Evolutionary conservation across 2,797 vertebrate genomes (phyloP).

Genomic region (Fistularia commersonii): DNA sequence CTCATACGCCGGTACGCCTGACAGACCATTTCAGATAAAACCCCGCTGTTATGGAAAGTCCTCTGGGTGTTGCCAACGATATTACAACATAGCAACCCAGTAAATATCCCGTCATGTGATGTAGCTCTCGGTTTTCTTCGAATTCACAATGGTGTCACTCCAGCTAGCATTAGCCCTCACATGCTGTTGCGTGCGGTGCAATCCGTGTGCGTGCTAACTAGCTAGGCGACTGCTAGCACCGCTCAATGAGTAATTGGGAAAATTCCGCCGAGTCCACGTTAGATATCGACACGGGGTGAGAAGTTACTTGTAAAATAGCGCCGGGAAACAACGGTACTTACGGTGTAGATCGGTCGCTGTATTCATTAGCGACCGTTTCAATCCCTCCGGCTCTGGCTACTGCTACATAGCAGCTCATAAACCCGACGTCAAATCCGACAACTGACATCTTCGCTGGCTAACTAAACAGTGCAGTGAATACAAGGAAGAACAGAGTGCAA

Average conservation of each 20-base stretch:
- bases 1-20: slow-evolving; percentile 23
- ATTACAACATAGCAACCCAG: too few relatives aligned
- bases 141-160: slow-evolving; percentile 6
- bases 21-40: background rate
- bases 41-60: background rate
- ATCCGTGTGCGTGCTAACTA: slow-evolving; percentile 52
- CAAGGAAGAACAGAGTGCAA: slow-evolving; percentile 16
- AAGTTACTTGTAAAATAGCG: too few relatives aligned
- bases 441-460: slow-evolving; percentile 80
- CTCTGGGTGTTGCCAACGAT: background rate
- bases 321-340: slow-evolving; percentile 69
- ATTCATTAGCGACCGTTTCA: slow-evolving; percentile 91
- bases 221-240: slow-evolving; percentile 15
- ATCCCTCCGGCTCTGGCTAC: slow-evolving; percentile 95
- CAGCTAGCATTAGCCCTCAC: slow-evolving; percentile 61
- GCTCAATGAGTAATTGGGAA: slow-evolving; percentile 4
- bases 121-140: background rate
- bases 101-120: fast-evolving
- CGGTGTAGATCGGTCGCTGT: slow-evolving; percentile 95
- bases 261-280: too few relatives aligned
- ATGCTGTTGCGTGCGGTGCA: slow-evolving; percentile 65
- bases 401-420: slow-evolving; percentile 93
- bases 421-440: slow-evolving; percentile 93
- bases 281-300: too few relatives aligned
- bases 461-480: slow-evolving; percentile 7